These are phyloP conservation scores for Acanthurus leucopareius DNA, from an alignment of 2,797 vertebrate genomes.

Conservation along the genomic window DNA sequence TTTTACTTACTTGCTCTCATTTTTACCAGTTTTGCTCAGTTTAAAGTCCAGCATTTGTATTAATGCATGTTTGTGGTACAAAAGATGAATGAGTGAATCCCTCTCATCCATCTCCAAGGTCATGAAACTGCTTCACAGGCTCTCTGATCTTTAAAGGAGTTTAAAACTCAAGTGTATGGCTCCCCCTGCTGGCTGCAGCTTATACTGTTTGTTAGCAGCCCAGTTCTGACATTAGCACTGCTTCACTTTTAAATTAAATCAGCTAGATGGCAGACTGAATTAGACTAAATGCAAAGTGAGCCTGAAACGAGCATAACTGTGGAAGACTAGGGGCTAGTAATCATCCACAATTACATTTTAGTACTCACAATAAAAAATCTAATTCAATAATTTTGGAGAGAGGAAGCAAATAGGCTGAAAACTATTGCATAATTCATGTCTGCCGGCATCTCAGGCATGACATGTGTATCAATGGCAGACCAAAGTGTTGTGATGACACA, in stretches of 20 bases:
- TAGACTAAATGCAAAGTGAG: slow-evolving; percentile 65
- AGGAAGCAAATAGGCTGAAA: slow-evolving; percentile 28
- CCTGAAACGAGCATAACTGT: slow-evolving; percentile 60
- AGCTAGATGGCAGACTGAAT: slow-evolving; percentile 74
- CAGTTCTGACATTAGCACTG: slow-evolving; percentile 32
- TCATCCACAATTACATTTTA: slow-evolving; percentile 67
- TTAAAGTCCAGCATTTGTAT: slow-evolving; percentile 6
- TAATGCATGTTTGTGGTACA: neutral
- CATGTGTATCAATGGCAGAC: slow-evolving; percentile 1
- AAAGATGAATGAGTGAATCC: slow-evolving; percentile 18
- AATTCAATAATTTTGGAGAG: slow-evolving; percentile 55
- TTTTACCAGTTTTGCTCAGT: slow-evolving; percentile 5
- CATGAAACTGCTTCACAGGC: slow-evolving; percentile 25
- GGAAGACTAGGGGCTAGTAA: slow-evolving; percentile 53
- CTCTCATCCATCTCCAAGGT: slow-evolving; percentile 44
- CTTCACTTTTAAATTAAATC: slow-evolving; percentile 61
- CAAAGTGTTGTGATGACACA: neutral
- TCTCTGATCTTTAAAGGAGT: slow-evolving; percentile 11
- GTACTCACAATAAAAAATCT: slow-evolving; percentile 46
- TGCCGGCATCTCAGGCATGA: slow-evolving; percentile 13
- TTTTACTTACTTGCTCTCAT: slow-evolving; percentile 9
- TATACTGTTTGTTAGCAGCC: neutral
- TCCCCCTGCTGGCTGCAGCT: slow-evolving; percentile 68
- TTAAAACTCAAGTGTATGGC: slow-evolving; percentile 22
- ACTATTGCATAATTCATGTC: slow-evolving; percentile 5